Evolutionary conservation across 2,888 invertebrate species (phyloP), one percentile per base, ranked within the genome.

Genomic region (Epiblema foenella): DNA sequence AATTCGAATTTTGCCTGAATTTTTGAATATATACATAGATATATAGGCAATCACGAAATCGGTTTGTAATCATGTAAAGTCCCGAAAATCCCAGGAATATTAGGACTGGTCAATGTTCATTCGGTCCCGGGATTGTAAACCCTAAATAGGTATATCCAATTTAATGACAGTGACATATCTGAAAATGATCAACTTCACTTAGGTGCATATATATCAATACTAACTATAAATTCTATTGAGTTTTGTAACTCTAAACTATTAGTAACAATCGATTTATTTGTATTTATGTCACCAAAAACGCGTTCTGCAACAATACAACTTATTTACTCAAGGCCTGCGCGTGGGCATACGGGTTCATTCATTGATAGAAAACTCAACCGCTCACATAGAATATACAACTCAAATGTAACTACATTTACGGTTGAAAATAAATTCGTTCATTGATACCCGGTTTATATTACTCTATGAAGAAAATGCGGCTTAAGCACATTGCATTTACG

Each of bases 291-390:
- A 64, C 39, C n/a, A 54, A 18, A 64, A 66, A 37, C 58, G 24
- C 46, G 63, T 74, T 76, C 73, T 64, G 71, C 57, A 68, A 73
- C 75, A 67, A 77, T 74, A 76, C 74, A 77, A 74, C 70, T 68
- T 73, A 80, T 80, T 79, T 77, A 77, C 80, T 81, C 82, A 82
- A 83, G 82, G 82, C 75, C 81, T 77, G 67, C 78, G 84, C 84
- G 85, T 86, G 79, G 85, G 85, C 83, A 83, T 81, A 80, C 77
- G 75, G 74, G 75, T 80, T 78, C 84, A 84, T 85, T 85, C 84
- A 84, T 85, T 85, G 83, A 84, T 81, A 78, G 74, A 71, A 24
- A 62, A 29, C 24, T 18, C 51, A 7, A 56, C 20, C 20, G 3
- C 17, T 0, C 12, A 39, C 57, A 57, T 39, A 29, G 29, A n/a